Base-by-base conservation (phyloP, 2,888 invertebrate genomes). In the Melinaea marsaeus region DNA sequence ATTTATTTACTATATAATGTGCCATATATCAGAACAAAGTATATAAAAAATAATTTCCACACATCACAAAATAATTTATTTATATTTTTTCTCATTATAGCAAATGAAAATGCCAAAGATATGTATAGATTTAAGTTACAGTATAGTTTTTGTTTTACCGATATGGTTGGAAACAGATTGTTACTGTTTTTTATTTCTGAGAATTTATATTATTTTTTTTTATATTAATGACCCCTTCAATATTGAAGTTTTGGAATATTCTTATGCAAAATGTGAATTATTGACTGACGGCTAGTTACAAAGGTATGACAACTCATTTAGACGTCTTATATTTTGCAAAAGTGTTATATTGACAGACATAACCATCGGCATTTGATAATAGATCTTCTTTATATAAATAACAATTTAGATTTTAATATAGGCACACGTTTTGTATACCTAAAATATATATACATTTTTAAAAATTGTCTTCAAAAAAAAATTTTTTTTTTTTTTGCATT, bases 31-130 rank as follows among this genome's bases (percentile, higher is more conserved):
- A 59, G 69, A 67, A 63, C 57, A 45, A 65, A 64, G 65, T 66
- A 69, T 65, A 56, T 62, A 67, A 68, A 66, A 60, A 63, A 47
- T 46, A 59, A 56, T 13, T 37, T 57, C 37, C 37, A 42, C 58
- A 55, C 83, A 86, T 87, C 85, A 86, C 85, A 85, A 73, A 74
- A 75, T 57, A 70, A 67, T 74, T 74, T 77, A 78, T 77, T 80
- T 78, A 79, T 78, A 79, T 83, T 75, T 77, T 77, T 77, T 78
- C 75, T 79, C 79, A 76, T 81, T 79, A 70, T 65, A 84, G 83
- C 78, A 77, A 80, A 80, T 78, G 75, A 78, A 80, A 82, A 89
- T 90, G 83, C 90, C 90, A 90, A 90, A 90, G 90, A 90, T 88
- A 82, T 82, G 81, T 75, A 76, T 90, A 90, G 89, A 75, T 86